These are phyloP conservation scores for Todiramphus saurophagus DNA, from an alignment of 2,113 vertebrate species.

Conservation along the genomic window DNA sequence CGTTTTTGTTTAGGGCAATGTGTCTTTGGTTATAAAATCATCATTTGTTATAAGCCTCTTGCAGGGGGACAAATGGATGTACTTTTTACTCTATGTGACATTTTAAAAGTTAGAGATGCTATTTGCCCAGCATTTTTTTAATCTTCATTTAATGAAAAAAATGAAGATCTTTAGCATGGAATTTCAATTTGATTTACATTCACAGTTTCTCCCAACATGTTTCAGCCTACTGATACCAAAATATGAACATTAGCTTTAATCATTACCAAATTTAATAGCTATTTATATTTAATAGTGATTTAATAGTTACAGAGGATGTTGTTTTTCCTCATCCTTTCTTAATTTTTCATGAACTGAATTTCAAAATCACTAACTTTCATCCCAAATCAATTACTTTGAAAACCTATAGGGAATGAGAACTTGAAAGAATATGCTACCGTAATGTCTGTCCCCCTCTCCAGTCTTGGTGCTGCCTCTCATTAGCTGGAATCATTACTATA, in stretches of 20 bases:
- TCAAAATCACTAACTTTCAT: constrained; percentile 20
- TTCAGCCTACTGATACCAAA: constrained; percentile 7
- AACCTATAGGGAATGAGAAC: constrained; percentile 4
- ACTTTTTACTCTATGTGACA: constrained; percentile 46
- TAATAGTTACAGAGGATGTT: neutral
- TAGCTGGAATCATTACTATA: neutral
- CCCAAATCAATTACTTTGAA: constrained; percentile 14
- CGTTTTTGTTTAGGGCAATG: constrained; percentile 41
- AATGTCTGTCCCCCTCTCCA: constrained; percentile 1
- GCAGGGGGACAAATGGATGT: constrained; percentile 24
- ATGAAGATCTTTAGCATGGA: constrained; percentile 47
- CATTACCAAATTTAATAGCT: constrained; percentile 22
- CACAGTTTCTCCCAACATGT: constrained; percentile 16
- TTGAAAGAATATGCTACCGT: neutral
- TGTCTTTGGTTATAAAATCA: constrained; percentile 64
- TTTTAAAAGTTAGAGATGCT: constrained; percentile 43
- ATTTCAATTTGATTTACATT: constrained; percentile 63
- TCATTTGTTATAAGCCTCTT: constrained; percentile 50
- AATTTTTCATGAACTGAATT: constrained; percentile 35
- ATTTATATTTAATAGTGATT: neutral
- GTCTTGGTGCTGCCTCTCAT: neutral
- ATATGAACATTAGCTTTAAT: constrained; percentile 28
- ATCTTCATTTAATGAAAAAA: constrained; percentile 59
- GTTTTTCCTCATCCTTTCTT: constrained; percentile 24
- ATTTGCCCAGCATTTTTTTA: constrained; percentile 62